These are phyloP conservation scores for Thymallus thymallus DNA, from an alignment of 2,113 vertebrate genomes.

Conservation along the genomic window DNA sequence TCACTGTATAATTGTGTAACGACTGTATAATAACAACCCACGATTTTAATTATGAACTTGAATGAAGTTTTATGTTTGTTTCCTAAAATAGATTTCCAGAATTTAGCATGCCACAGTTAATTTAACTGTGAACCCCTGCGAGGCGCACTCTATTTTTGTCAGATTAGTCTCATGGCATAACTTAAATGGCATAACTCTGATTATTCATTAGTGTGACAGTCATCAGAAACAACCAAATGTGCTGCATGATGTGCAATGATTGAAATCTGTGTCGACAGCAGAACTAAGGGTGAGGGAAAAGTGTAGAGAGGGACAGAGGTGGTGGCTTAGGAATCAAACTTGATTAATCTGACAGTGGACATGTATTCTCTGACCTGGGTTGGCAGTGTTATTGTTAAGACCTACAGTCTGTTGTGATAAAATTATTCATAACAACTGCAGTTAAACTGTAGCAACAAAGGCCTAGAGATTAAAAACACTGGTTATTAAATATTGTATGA, in stretches of 20 bases:
- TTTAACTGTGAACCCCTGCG: not conserved
- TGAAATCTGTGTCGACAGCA: not conserved
- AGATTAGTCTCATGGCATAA: conserved; percentile 1
- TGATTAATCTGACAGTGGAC: not conserved
- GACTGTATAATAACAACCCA: not conserved
- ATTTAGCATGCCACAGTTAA: not conserved
- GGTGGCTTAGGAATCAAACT: not conserved
- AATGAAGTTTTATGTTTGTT: not conserved
- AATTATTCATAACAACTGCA: too few species aligned
- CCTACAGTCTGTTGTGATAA: too few species aligned
- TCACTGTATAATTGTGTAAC: too few species aligned
- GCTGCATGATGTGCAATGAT: not conserved
- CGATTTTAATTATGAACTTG: not conserved
- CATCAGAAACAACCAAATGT: not conserved
- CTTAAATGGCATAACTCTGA: not conserved
- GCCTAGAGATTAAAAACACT: too few species aligned
- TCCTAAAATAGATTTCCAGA: not conserved
- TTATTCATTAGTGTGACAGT: not conserved
- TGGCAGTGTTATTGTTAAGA: not conserved
- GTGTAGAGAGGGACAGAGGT: not conserved
- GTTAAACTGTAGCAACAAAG: too few species aligned
- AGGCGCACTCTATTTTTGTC: not conserved
- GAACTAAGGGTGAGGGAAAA: not conserved
- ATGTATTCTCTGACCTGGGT: not conserved
- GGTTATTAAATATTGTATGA: too few species aligned